Conservation (phyloP, 1,140 invertebrate species). For the Aporrectodea caliginosa region DNA sequence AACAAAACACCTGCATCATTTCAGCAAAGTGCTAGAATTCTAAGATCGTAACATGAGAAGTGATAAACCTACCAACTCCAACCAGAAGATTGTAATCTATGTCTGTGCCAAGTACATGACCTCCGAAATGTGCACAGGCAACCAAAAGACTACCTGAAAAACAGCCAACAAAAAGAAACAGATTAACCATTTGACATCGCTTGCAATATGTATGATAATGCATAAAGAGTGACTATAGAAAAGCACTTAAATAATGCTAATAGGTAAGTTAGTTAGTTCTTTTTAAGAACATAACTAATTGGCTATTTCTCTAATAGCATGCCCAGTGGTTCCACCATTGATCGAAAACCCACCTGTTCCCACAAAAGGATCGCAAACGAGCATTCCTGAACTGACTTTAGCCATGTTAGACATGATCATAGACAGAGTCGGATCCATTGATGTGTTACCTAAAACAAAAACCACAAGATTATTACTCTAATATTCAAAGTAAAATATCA, state of each 20-base stretch:
- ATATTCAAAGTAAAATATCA: neutral
- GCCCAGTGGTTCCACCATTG: too few species aligned
- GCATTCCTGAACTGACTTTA: constrained; percentile 66
- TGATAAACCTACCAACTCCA: constrained; percentile 53
- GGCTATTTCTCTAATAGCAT: too few species aligned
- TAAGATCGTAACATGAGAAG: neutral
- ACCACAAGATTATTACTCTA: neutral
- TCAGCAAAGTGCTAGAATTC: neutral
- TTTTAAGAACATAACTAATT: too few species aligned
- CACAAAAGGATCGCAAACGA: constrained; percentile 91
- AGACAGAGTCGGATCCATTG: constrained; percentile 90
- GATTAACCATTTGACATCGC: neutral
- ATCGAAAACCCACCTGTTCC: constrained; percentile 80
- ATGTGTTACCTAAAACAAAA: constrained; percentile 68
- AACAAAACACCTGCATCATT: too few species aligned
- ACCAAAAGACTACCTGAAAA: constrained; percentile 74
- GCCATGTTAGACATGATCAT: constrained; percentile 92
- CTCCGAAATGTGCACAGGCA: constrained; percentile 84
- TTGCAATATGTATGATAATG: neutral
- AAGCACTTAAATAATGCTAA: too few species aligned
- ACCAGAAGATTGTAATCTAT: constrained; percentile 92
- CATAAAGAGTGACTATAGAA: too few species aligned
- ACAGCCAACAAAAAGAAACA: constrained; percentile 26
- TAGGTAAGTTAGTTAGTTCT: too few species aligned
- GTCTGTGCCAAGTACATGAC: constrained; percentile 81